Evolutionary conservation across 2,113 vertebrate species (phyloP).

Genomic region (Prunella himalayana): DNA sequence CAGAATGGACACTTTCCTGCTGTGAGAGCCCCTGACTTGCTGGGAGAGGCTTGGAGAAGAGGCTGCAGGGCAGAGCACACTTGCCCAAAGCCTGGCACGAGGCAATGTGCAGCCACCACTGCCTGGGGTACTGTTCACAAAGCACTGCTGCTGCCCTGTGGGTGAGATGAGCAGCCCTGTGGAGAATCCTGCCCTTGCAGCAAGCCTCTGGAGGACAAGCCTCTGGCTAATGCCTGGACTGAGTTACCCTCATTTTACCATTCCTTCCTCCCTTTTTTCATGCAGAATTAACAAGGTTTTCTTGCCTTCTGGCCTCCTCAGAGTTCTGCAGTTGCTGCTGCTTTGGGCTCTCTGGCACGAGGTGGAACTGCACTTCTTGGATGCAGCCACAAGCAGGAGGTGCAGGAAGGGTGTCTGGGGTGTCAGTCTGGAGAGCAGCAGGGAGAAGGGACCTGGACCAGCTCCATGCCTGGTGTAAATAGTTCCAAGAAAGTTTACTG

Average conservation of each 20-base stretch:
- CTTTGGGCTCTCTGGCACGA: background rate
- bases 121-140: background rate
- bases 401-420: background rate
- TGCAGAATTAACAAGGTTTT: background rate
- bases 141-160: background rate
- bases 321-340: background rate
- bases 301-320: background rate
- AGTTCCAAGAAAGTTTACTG: background rate
- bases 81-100: rapidly evolving
- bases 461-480: background rate
- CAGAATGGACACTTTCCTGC: constrained; percentile 67
- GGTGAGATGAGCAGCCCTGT: background rate
- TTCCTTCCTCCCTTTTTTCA: background rate
- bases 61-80: background rate
- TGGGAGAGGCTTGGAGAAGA: background rate
- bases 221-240: background rate
- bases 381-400: background rate
- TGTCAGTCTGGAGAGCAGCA: background rate
- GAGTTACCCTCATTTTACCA: background rate
- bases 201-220: background rate
- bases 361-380: background rate
- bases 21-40: background rate
- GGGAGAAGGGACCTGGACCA: background rate
- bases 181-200: background rate
- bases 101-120: rapidly evolving